Percentiles rank a stretch among this genome's conserved stretches.
phyloP scores from a whole-genome alignment of 2,113 vertebrate genomes.

The Leiothrix lutea region DNA sequence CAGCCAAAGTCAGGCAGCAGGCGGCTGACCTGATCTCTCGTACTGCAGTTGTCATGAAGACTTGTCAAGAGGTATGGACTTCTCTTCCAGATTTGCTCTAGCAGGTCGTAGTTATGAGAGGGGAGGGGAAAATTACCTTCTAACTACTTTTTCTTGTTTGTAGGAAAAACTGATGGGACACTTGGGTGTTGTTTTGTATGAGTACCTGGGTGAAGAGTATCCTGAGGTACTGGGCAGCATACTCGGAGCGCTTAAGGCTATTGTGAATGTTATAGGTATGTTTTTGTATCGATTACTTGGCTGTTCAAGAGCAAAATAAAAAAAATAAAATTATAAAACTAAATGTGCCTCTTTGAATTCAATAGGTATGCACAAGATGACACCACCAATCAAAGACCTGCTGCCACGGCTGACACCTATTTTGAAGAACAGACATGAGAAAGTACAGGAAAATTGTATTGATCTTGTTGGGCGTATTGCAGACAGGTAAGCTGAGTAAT shows the following conservation, averaged over 20 bases:
- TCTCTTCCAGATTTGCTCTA: not conserved
- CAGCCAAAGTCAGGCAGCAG: conserved; percentile 96
- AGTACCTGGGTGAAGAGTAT: conserved; percentile 98
- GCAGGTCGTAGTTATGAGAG: not conserved
- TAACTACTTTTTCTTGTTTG: conserved; percentile 8
- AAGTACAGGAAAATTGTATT: conserved; percentile 98
- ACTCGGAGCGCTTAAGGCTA: conserved; percentile 95
- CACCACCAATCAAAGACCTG: conserved; percentile 96
- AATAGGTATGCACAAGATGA: conserved; percentile 99
- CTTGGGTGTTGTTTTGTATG: conserved; percentile 96
- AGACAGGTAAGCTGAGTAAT: conserved; percentile 80
- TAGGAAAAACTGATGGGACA: conserved; percentile 99
- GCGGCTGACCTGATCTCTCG: conserved; percentile 98
- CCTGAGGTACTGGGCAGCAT: conserved; percentile 98
- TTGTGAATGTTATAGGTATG: conserved; percentile 97
- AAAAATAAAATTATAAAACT: not conserved
- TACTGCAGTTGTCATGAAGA: conserved; percentile 99
- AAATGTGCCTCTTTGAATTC: not conserved
- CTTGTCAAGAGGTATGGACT: conserved; percentile 91
- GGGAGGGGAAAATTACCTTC: not conserved
- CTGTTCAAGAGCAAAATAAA: not conserved
- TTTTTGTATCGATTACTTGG: not conserved
- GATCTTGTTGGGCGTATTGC: conserved; percentile 98
- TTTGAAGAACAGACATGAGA: conserved; percentile 98
- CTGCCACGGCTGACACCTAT: conserved; percentile 95